These are phyloP conservation scores for Ctenoplectra terminalis DNA, from an alignment of 1,140 invertebrate species.

Conservation along the genomic window DNA sequence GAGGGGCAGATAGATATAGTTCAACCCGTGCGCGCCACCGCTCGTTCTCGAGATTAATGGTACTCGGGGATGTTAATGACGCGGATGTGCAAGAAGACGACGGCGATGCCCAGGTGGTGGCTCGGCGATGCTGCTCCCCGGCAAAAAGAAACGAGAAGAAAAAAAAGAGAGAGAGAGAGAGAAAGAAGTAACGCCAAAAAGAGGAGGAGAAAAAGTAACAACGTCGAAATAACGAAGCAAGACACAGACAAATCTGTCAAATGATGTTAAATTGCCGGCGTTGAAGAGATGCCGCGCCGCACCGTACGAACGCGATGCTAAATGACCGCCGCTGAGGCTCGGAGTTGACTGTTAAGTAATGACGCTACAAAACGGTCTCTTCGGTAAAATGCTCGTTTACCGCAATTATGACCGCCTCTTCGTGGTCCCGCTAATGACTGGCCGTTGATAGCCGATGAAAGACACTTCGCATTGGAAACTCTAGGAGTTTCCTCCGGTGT, in stretches of 20 bases:
- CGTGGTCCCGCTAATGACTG: conserved; percentile 25
- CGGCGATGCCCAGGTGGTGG: neutral
- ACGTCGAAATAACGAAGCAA: conserved; percentile 46
- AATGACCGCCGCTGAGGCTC: conserved; percentile 30
- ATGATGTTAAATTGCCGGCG: conserved; percentile 55
- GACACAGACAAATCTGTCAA: conserved; percentile 50
- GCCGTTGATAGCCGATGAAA: conserved; percentile 42
- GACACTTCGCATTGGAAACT: conserved; percentile 2
- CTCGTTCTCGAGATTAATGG: conserved; percentile 57
- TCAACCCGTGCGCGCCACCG: neutral
- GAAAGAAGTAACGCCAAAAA: too few species aligned
- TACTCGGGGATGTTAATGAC: conserved; percentile 45
- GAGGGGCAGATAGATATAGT: conserved; percentile 11
- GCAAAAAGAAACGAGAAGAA: neutral
- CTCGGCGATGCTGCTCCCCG: neutral
- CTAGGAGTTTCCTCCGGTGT: neutral
- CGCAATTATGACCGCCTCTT: conserved; percentile 54
- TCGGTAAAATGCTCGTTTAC: conserved; percentile 47
- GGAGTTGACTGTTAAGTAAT: conserved; percentile 55
- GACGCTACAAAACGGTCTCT: conserved; percentile 53
- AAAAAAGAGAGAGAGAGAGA: neutral
- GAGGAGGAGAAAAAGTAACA: conserved; percentile 9
- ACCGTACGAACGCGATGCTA: conserved; percentile 28
- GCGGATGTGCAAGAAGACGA: conserved; percentile 13
- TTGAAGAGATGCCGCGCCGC: neutral